These are phyloP conservation scores for Rhinichthys klamathensis DNA, from an alignment of 2,113 vertebrate genomes.

Conservation along the genomic window DNA sequence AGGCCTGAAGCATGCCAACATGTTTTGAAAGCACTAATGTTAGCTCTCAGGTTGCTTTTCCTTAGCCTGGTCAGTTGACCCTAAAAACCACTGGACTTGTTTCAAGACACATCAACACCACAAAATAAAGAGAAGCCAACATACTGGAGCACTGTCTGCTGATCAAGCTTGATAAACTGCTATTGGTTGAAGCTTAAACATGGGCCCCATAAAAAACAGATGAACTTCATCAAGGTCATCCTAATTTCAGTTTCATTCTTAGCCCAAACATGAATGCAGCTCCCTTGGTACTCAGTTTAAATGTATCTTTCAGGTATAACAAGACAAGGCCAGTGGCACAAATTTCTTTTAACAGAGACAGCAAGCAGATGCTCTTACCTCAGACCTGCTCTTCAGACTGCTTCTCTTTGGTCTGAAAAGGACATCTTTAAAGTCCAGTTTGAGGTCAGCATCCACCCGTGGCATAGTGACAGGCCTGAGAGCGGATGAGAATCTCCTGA, in stretches of 20 bases:
- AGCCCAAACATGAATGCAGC: not conserved
- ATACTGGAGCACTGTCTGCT: not conserved
- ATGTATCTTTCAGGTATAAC: not conserved
- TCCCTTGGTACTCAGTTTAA: not conserved
- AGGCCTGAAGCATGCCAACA: constrained; percentile 49
- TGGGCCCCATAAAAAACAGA: not conserved
- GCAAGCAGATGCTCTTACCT: constrained; percentile 77
- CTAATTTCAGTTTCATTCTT: constrained; percentile 13
- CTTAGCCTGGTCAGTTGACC: constrained; percentile 29
- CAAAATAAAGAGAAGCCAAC: not conserved
- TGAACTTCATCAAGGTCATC: constrained; percentile 52
- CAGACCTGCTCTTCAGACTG: constrained; percentile 94
- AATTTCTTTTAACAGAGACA: constrained; percentile 5
- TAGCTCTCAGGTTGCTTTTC: constrained; percentile 64
- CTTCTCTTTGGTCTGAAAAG: constrained; percentile 95
- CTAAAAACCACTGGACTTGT: constrained; percentile 6
- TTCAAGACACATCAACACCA: constrained; percentile 38
- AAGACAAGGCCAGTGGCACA: not conserved
- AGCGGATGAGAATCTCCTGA: constrained; percentile 65
- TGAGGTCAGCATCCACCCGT: constrained; percentile 93
- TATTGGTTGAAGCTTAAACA: constrained; percentile 6
- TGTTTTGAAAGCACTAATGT: constrained; percentile 69
- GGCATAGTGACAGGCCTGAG: constrained; percentile 81
- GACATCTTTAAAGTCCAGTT: constrained; percentile 98
- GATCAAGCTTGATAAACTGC: not conserved